A percentile compares a stretch with the other conserved stretches of the same genome.
Evolutionary conservation across 2,888 invertebrate genomes (phyloP).

Genomic region (Drosophila siamana): DNA sequence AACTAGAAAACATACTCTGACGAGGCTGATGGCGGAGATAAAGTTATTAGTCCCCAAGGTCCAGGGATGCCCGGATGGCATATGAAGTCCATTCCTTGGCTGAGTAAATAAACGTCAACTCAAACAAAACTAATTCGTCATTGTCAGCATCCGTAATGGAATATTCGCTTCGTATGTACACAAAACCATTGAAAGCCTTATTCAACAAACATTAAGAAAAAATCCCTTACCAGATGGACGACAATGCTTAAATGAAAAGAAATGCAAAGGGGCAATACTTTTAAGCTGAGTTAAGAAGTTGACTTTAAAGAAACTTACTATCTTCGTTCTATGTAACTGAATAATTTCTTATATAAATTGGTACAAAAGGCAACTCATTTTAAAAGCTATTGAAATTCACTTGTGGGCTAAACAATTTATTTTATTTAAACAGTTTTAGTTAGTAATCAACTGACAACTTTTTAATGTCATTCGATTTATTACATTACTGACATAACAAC

Average conservation of each 20-base stretch:
- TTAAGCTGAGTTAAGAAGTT: neutral
- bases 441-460: no score
- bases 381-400: no score
- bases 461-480: no score
- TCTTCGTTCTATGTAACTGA: no score
- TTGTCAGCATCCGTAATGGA: conserved; percentile 57
- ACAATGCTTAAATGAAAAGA: neutral
- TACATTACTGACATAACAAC: neutral
- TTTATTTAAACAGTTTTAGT: no score
- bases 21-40: conserved; percentile 43
- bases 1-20: conserved; percentile 39
- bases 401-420: no score
- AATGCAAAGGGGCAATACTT: neutral
- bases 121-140: conserved; percentile 69
- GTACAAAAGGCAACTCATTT: no score
- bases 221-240: neutral
- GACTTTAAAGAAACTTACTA: neutral
- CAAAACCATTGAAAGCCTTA: conserved; percentile 5
- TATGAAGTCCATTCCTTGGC: conserved; percentile 30
- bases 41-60: conserved; percentile 71
- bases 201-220: neutral
- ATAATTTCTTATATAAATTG: no score
- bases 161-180: conserved; percentile 5
- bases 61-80: conserved; percentile 7
- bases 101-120: conserved; percentile 64